These are phyloP conservation scores for Brevimyrus niger DNA, from an alignment of 2,113 vertebrate species.

Conservation along the genomic window DNA sequence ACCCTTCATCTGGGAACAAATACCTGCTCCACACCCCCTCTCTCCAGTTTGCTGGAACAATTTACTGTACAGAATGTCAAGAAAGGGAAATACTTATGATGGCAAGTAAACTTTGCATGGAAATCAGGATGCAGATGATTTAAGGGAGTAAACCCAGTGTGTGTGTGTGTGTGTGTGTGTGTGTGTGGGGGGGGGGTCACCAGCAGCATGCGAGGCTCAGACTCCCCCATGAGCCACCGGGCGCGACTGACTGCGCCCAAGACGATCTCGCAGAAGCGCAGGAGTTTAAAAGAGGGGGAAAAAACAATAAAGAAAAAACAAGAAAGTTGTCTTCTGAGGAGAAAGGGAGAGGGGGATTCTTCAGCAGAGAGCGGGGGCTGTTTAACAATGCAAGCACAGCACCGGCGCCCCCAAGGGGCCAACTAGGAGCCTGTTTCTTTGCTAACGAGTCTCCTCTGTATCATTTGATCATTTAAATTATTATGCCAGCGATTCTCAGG, in stretches of 20 bases:
- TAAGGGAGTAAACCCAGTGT: background rate
- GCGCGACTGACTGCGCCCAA: background rate
- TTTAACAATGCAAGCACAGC: conserved; percentile 72
- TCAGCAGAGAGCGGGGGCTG: conserved; percentile 69
- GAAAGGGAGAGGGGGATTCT: conserved; percentile 56
- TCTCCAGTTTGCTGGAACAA: background rate
- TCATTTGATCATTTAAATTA: conserved; percentile 83
- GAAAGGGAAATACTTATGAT: background rate
- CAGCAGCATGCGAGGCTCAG: background rate
- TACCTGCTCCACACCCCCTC: background rate
- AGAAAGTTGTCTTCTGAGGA: conserved; percentile 47
- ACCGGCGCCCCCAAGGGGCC: conserved; percentile 65
- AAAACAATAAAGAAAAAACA: conserved; percentile 40
- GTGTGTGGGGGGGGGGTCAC: background rate
- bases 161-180: background rate
- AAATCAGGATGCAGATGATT: background rate
- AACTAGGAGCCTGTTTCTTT: conserved; percentile 74
- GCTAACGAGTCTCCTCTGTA: conserved; percentile 79
- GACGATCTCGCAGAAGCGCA: background rate
- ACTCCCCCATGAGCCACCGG: background rate
- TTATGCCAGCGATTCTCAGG: conserved; percentile 75
- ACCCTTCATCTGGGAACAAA: background rate
- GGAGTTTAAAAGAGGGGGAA: conserved; percentile 38
- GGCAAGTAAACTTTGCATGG: background rate
- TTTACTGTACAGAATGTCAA: background rate